Conservation (phyloP, 2,888 invertebrate genomes). For the Hedychridium roseum region DNA sequence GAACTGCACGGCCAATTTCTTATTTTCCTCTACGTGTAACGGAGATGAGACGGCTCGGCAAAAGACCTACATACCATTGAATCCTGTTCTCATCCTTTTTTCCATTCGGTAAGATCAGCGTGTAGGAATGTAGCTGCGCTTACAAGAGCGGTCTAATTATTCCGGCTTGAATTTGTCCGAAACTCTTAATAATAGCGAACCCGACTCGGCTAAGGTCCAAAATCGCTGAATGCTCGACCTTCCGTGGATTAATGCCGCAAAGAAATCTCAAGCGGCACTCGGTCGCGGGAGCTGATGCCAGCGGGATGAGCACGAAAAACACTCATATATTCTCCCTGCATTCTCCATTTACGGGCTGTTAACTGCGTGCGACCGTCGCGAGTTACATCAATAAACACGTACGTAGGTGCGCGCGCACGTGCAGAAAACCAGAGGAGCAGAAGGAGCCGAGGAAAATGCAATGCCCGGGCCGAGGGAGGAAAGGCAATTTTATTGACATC, state of each 20-base stretch:
- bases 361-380: constrained; percentile 49
- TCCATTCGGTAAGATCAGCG: too few relatives aligned
- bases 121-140: too few relatives aligned
- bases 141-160: too few relatives aligned
- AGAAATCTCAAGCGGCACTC: constrained; percentile 41
- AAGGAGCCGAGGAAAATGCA: background rate
- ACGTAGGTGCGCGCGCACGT: constrained; percentile 45
- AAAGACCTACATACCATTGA: too few relatives aligned
- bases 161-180: too few relatives aligned
- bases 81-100: too few relatives aligned
- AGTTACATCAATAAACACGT: constrained; percentile 48
- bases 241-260: constrained; percentile 39
- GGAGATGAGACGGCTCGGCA: too few relatives aligned
- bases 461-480: background rate
- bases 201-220: too few relatives aligned
- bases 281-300: constrained; percentile 29
- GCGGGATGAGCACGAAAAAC: constrained; percentile 38
- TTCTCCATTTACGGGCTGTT: constrained; percentile 48
- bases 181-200: too few relatives aligned
- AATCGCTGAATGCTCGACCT: constrained; percentile 28
- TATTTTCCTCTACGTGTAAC: too few relatives aligned
- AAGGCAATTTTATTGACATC: constrained; percentile 29
- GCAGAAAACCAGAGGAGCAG: constrained; percentile 17
- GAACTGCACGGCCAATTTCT: too few relatives aligned
- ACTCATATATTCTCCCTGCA: constrained; percentile 44